Evolutionary conservation across 2,797 vertebrate species (phyloP).

Genomic region (Enoplosus armatus): DNA sequence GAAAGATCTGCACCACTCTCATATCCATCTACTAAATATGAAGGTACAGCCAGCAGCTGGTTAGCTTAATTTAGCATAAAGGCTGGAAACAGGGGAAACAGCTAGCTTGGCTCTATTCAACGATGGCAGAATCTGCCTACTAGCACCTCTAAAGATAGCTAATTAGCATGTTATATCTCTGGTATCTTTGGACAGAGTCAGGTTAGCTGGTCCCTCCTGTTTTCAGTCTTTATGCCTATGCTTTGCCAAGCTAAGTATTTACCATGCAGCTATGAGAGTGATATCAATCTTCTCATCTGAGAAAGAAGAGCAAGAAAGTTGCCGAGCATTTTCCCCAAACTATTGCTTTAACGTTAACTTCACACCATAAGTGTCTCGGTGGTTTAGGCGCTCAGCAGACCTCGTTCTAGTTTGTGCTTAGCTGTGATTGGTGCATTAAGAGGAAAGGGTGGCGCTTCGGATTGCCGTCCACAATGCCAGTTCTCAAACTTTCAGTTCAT

Average conservation of each 20-base stretch:
- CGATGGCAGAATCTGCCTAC: not conserved
- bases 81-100: not conserved
- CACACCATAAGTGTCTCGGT: not conserved
- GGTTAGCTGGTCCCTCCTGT: not conserved
- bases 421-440: not conserved
- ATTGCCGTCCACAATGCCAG: not conserved
- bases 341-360: not conserved
- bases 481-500: slow-evolving; percentile 11
- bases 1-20: too few species aligned
- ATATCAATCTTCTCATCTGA: not conserved
- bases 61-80: not conserved
- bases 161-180: not conserved
- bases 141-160: too few species aligned
- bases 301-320: too few species aligned
- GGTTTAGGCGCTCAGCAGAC: not conserved
- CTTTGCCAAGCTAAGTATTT: not conserved
- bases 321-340: not conserved
- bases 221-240: not conserved
- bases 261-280: too few species aligned
- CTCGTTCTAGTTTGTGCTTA: not conserved
- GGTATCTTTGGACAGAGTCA: not conserved
- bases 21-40: not conserved
- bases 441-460: not conserved
- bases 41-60: not conserved
- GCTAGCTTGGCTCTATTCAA: too few species aligned